These are phyloP conservation scores for Branchinecta lindahli DNA, from an alignment of 1,140 invertebrate genomes.

Conservation along the genomic window DNA sequence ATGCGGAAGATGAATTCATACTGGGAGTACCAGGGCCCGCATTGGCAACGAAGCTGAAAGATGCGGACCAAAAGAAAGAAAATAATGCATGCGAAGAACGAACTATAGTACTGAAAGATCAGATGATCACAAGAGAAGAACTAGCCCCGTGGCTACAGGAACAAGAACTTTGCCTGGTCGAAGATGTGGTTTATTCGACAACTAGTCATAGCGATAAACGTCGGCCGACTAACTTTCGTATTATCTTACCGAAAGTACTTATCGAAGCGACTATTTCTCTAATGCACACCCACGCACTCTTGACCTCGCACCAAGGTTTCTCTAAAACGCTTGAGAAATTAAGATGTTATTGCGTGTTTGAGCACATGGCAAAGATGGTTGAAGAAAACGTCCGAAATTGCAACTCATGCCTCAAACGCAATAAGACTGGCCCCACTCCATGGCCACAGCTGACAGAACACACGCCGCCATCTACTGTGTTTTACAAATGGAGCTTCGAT, in stretches of 20 bases:
- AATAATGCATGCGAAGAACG: too few species aligned
- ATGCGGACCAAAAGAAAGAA: too few species aligned
- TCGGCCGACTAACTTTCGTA: neutral
- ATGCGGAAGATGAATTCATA: too few species aligned
- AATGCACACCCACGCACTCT: neutral
- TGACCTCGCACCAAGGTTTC: neutral
- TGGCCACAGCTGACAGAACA: neutral
- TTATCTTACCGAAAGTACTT: neutral
- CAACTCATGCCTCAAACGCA: neutral
- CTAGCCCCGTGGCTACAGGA: too few species aligned
- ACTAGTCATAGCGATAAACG: neutral
- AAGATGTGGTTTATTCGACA: neutral
- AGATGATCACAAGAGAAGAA: too few species aligned
- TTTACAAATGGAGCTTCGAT: neutral
- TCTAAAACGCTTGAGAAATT: neutral
- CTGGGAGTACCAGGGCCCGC: too few species aligned
- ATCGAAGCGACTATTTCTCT: neutral
- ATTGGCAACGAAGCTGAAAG: too few species aligned
- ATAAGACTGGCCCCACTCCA: neutral
- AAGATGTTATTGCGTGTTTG: constrained; percentile 1
- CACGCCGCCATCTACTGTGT: neutral
- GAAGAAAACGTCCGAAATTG: neutral
- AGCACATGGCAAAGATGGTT: neutral
- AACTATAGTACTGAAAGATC: too few species aligned
- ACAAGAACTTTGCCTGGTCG: too few species aligned